A percentile compares a stretch with the other conserved stretches of the same genome.
Conservation (phyloP, 2,113 vertebrate species). For the Sinocyclocheilus maitianheensis region DNA sequence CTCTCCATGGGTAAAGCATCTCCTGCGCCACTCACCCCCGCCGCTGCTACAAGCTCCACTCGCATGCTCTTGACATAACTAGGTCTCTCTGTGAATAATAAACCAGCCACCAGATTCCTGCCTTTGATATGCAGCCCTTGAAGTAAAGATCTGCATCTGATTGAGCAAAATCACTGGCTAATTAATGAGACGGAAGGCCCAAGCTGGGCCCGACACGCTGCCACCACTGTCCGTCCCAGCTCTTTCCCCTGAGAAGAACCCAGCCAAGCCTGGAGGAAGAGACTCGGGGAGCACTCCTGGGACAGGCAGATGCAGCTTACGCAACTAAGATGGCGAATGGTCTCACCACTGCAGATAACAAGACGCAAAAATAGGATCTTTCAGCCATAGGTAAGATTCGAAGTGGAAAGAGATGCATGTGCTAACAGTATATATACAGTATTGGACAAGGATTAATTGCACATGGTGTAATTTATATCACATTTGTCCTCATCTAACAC, state of each 20-base stretch:
- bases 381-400: not conserved
- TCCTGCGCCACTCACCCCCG: constrained; percentile 31
- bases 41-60: constrained; percentile 34
- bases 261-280: constrained; percentile 1
- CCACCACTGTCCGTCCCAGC: constrained; percentile 2
- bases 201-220: not conserved
- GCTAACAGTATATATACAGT: not conserved
- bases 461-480: no score
- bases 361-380: not conserved
- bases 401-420: not conserved
- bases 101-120: constrained; percentile 60
- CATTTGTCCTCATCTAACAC: no score
- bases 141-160: constrained; percentile 54
- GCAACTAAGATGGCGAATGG: not conserved
- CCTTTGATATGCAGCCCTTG: constrained; percentile 59
- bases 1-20: constrained; percentile 44
- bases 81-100: constrained; percentile 64
- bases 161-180: constrained; percentile 45
- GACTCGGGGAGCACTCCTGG: not conserved
- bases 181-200: constrained; percentile 61
- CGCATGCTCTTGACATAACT: constrained; percentile 69
- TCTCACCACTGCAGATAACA: constrained; percentile 17
- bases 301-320: not conserved
- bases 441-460: not conserved
- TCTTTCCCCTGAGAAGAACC: not conserved